Evolutionary conservation across 2,888 invertebrate genomes (phyloP), one percentile per base, ranked within the genome.

Genomic region (Nemotelus nigrinus): DNA sequence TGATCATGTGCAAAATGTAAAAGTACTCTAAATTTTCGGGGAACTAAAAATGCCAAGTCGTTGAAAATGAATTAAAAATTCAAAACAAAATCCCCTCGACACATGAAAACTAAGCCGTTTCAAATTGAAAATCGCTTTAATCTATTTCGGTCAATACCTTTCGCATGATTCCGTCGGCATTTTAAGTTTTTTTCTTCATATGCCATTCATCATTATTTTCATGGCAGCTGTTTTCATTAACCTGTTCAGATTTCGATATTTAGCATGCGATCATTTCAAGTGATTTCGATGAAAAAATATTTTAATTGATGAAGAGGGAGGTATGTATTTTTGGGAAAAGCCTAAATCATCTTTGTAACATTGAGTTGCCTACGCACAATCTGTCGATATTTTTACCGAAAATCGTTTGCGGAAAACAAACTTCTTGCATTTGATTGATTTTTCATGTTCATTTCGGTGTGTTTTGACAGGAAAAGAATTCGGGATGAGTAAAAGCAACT

Each of bases 191-290:
- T 25, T 25, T 25, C 25, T 25, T 25, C 25, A 67, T 67, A 67
- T 45, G n/a, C 41, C 67, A 76, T 76, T 76, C 67, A 76, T 67
- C 65, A 76, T 76, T 3, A 60, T 53, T 48, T 43, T 7, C 8
- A 25, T 58, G 60, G 72, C 58, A 47, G 60, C 44, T 64, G 45
- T 53, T 67, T 76, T 76, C 76, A 76, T 76, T 76, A 76, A 76
- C 76, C 76, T 76, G 76, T 64, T 76, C 76, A 57, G 55, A 76
- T 67, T 67, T 67, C 67, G 67, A 76, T 67, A 65, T 76, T 76
- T 76, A 76, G 45, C 76, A 76, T 76, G 39, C 47, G 72, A 58
- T 45, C 72, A 41, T 8, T 60, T 72, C 72, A 72, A 72, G 72
- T 58, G 72, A 45, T 72, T 72, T 58, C 10, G 8, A 39, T 8